phyloP scores from a whole-genome alignment of 2,888 invertebrate genomes.

The Eutolmus rufibarbis region DNA sequence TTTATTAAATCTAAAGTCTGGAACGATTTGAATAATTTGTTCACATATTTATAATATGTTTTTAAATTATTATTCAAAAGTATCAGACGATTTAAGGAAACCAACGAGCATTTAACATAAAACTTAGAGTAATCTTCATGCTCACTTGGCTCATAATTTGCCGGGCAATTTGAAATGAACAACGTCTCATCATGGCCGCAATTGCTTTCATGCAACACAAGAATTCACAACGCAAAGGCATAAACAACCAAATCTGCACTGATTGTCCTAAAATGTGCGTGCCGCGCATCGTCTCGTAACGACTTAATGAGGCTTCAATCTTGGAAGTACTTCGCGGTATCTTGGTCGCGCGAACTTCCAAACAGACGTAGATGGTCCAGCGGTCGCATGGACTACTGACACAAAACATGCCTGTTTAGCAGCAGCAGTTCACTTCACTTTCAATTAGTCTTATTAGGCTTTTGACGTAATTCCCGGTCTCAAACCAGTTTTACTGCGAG shows the following conservation, averaged over 20 bases:
- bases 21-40: too few relatives aligned
- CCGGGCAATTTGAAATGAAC: background rate
- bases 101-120: background rate
- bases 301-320: background rate
- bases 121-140: background rate
- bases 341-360: background rate
- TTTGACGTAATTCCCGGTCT: constrained; percentile 8
- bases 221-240: background rate
- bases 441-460: constrained; percentile 26
- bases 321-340: background rate
- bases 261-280: background rate
- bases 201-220: background rate
- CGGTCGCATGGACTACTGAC: constrained; percentile 3
- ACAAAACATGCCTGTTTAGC: background rate
- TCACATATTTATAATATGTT: too few relatives aligned
- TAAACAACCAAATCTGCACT: background rate
- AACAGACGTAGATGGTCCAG: background rate
- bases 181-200: background rate
- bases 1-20: too few relatives aligned
- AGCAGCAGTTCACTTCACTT: constrained; percentile 20
- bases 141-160: background rate
- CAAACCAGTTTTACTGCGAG: constrained; percentile 1
- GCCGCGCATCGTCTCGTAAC: background rate
- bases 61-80: too few relatives aligned
- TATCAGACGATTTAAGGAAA: too few relatives aligned